Conservation (phyloP, 2,113 vertebrate genomes). For the Pogona vitticeps region DNA sequence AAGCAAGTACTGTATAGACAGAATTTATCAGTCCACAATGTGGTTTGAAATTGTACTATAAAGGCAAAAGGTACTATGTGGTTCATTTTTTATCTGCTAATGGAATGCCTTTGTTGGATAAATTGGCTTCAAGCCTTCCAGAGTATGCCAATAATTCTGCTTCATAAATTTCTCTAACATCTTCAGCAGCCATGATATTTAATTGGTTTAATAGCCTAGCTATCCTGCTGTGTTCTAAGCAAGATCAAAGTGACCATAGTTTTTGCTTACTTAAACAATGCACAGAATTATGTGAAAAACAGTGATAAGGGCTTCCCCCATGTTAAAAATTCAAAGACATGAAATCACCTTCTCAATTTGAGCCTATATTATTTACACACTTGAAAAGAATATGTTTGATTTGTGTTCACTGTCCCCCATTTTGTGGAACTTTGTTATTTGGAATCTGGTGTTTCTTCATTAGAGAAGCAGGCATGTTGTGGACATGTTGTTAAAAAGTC, state of each 20-base stretch:
- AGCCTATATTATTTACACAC: neutral
- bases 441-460: neutral
- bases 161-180: neutral
- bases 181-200: neutral
- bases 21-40: no score
- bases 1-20: neutral
- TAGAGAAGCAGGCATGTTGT: neutral
- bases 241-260: neutral
- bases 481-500: neutral
- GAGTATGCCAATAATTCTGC: neutral
- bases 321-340: neutral
- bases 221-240: neutral
- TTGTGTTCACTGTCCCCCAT: no score
- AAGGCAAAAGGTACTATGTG: neutral
- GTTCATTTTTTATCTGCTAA: neutral
- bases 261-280: neutral
- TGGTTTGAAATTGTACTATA: neutral
- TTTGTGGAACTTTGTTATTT: neutral
- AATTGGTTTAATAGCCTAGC: neutral
- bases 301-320: neutral
- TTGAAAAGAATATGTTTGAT: neutral
- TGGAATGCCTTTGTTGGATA: neutral
- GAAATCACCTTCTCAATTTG: neutral
- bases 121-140: neutral
- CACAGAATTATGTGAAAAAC: neutral